Evolutionary conservation across 2,888 invertebrate species (phyloP).

Genomic region (Salticus scenicus): DNA sequence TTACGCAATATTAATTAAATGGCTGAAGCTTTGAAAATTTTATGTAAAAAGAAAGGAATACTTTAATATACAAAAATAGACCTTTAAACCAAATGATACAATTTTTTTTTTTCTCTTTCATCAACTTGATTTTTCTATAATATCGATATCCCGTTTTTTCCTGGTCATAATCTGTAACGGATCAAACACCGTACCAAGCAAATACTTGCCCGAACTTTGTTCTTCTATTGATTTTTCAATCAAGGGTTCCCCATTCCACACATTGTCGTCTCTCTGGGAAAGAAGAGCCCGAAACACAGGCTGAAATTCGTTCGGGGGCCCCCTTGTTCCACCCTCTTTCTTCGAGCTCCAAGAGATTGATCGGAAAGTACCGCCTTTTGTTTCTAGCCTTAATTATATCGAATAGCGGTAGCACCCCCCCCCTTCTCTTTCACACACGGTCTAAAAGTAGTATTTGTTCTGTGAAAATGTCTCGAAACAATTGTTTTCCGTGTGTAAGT

Average conservation of each 20-base stretch:
- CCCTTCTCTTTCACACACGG: too few relatives aligned
- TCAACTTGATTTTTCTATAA: too few relatives aligned
- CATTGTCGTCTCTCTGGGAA: conserved; percentile 2
- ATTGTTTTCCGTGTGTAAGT: too few relatives aligned
- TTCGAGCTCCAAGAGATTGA: neutral
- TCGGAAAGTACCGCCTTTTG: neutral
- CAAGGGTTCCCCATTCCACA: neutral
- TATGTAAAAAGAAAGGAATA: too few relatives aligned
- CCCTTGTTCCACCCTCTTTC: neutral
- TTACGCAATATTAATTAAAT: too few relatives aligned
- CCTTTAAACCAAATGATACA: too few relatives aligned
- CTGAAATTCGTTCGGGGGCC: neutral
- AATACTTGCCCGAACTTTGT: conserved; percentile 9
- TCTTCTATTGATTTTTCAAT: neutral
- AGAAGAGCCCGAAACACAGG: conserved; percentile 1
- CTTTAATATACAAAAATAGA: too few relatives aligned
- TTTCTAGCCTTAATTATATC: conserved; percentile 1
- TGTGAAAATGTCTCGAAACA: too few relatives aligned
- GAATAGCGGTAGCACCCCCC: neutral
- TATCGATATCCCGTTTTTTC: neutral
- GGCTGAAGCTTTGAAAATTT: too few relatives aligned
- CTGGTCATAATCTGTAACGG: neutral
- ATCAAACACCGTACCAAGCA: neutral
- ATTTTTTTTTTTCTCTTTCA: neutral
- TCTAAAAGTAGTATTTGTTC: too few relatives aligned